Conservation (phyloP, 2,797 vertebrate species). For the Mastacembelus armatus region DNA sequence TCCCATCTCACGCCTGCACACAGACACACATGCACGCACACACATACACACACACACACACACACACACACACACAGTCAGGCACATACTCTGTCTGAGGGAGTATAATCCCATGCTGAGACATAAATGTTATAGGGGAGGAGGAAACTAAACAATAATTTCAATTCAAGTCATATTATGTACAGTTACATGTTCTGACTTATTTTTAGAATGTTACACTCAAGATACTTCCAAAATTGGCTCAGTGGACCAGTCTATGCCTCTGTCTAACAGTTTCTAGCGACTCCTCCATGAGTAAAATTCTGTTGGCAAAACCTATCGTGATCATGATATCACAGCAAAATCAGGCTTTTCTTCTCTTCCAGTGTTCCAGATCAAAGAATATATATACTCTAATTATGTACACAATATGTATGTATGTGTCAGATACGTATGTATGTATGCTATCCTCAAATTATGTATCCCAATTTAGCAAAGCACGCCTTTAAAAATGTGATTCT, state of each 20-base stretch:
- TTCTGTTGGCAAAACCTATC: not conserved
- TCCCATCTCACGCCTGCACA: slow-evolving; percentile 60
- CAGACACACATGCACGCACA: too few species aligned
- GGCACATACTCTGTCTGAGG: slow-evolving; percentile 60
- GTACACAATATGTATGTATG: too few species aligned
- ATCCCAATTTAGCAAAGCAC: not conserved
- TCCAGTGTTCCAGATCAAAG: not conserved
- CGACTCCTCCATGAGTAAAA: not conserved
- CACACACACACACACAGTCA: slow-evolving; percentile 32
- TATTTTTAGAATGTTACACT: not conserved
- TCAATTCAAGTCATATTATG: slow-evolving; percentile 8
- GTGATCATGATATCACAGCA: not conserved
- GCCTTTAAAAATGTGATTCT: not conserved
- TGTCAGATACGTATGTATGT: too few species aligned
- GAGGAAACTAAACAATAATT: slow-evolving; percentile 42
- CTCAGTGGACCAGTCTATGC: not conserved
- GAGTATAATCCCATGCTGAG: slow-evolving; percentile 46
- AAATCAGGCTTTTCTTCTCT: not conserved
- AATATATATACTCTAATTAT: too few species aligned
- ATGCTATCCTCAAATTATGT: not conserved
- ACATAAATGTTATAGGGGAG: slow-evolving; percentile 28
- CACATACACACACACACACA: slow-evolving; percentile 33
- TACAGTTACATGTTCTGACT: slow-evolving; percentile 9
- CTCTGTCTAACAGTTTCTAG: not conserved
- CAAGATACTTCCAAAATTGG: not conserved